phyloP scores from a whole-genome alignment of 2,113 vertebrate species.

The Nycticorax nycticorax region DNA sequence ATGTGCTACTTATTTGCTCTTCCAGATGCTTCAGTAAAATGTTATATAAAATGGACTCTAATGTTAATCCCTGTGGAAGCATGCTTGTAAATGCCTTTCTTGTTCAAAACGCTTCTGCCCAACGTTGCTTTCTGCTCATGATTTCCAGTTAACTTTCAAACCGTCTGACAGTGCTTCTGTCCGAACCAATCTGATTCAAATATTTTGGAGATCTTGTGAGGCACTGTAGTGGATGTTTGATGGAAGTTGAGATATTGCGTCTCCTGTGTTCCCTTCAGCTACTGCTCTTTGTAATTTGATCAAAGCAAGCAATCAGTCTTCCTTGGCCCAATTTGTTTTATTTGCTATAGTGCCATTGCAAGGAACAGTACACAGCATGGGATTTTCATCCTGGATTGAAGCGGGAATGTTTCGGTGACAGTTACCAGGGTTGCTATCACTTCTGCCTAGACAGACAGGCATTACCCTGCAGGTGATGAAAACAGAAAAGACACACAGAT shows the following conservation, averaged over 20 bases:
- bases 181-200: background rate
- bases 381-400: background rate
- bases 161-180: background rate
- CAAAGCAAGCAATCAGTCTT: background rate
- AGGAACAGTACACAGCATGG: background rate
- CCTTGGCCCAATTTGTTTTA: background rate
- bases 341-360: background rate
- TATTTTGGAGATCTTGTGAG: background rate
- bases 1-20: background rate
- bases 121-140: background rate
- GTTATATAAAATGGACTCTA: background rate
- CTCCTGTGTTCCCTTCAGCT: background rate
- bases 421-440: background rate
- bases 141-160: slow-evolving; percentile 6
- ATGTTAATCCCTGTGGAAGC: background rate
- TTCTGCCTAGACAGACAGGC: background rate
- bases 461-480: background rate
- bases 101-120: background rate
- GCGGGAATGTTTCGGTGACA: background rate
- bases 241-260: background rate
- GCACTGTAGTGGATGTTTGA: background rate
- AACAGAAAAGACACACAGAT: background rate
- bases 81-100: background rate
- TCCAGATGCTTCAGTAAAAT: background rate
- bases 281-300: background rate